These are phyloP conservation scores for Melinaea menophilus DNA, from an alignment of 2,888 invertebrate genomes.

Conservation along the genomic window DNA sequence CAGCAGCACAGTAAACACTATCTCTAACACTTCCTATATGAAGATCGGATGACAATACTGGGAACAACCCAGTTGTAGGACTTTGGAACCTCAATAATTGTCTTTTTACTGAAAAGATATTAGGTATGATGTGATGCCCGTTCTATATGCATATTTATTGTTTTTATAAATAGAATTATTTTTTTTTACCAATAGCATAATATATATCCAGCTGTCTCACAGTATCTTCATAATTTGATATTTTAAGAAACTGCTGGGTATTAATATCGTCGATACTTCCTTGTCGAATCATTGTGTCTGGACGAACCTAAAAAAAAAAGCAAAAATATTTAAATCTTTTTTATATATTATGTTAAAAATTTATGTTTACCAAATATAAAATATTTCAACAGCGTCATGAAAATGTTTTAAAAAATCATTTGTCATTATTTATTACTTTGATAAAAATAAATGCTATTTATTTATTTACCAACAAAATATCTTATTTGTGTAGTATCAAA, in stretches of 20 bases:
- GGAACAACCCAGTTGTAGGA: constrained; percentile 95
- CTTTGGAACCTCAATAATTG: constrained; percentile 95
- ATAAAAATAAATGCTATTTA: no score
- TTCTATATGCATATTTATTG: not conserved
- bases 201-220: constrained; percentile 94
- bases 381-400: no score
- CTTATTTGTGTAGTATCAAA: no score
- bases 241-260: constrained; percentile 87
- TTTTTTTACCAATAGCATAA: constrained; percentile 89
- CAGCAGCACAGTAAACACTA: constrained; percentile 97
- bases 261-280: constrained; percentile 86
- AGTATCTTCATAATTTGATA: constrained; percentile 92
- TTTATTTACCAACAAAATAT: no score
- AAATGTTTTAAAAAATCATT: no score
- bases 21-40: constrained; percentile 93
- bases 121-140: not conserved
- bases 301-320: constrained; percentile 44
- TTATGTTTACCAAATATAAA: not conserved
- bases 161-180: not conserved
- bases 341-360: not conserved
- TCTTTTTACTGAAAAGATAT: constrained; percentile 83
- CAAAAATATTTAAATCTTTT: not conserved
- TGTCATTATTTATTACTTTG: no score
- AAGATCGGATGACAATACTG: constrained; percentile 88
- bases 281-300: constrained; percentile 75